Conservation (phyloP, 1,140 invertebrate species). For the Heliconius melpomene region DNA sequence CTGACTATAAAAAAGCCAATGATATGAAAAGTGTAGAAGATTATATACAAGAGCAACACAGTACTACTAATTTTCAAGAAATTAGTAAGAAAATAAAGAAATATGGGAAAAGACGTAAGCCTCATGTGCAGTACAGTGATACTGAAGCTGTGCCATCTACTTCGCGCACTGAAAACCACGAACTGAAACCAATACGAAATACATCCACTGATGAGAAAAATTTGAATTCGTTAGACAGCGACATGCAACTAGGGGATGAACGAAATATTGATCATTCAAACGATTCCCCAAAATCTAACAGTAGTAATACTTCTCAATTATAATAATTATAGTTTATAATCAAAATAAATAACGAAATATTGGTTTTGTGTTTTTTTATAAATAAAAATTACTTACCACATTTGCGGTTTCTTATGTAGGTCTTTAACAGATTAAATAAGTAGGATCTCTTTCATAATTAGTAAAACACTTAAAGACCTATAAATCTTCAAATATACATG, state of each 20-base stretch:
- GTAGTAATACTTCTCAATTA: neutral
- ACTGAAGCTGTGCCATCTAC: neutral
- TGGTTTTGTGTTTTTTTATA: too few relatives aligned
- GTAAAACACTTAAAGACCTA: neutral
- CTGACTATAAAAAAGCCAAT: neutral
- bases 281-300: neutral
- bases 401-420: too few relatives aligned
- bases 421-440: too few relatives aligned
- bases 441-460: neutral
- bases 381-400: too few relatives aligned
- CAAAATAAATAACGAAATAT: too few relatives aligned
- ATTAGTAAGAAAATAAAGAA: conserved; percentile 3
- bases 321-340: neutral
- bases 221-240: conserved; percentile 39
- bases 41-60: conserved; percentile 38
- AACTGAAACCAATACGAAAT: conserved; percentile 36
- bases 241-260: conserved; percentile 18
- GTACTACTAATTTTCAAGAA: neutral
- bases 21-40: conserved; percentile 47
- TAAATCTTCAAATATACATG: neutral
- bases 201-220: conserved; percentile 33
- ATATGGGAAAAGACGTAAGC: conserved; percentile 11
- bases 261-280: conserved; percentile 15
- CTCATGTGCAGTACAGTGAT: conserved; percentile 31
- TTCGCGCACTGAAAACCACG: conserved; percentile 10